Conservation (phyloP, 2,888 invertebrate genomes). For the Drosophila neoperkinsi region DNA sequence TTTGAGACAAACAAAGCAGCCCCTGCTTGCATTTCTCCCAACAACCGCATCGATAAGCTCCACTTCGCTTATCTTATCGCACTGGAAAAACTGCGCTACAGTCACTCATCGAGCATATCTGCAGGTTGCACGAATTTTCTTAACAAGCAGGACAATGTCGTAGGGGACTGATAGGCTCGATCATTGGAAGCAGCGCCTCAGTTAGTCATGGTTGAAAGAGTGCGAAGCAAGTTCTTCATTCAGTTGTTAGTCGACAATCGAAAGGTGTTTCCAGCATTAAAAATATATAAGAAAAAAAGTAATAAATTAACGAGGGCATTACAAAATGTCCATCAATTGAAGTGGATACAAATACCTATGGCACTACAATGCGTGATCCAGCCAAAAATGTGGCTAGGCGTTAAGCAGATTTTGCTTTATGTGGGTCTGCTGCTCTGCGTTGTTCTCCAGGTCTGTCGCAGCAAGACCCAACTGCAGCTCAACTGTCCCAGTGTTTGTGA, state of each 20-base stretch:
- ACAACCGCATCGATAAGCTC: constrained; percentile 55
- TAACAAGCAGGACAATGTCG: neutral
- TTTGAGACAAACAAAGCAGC: constrained; percentile 25
- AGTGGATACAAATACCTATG: constrained; percentile 35
- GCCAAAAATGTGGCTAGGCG: constrained; percentile 71
- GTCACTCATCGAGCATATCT: neutral
- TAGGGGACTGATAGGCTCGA: neutral
- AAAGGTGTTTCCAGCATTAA: constrained; percentile 20
- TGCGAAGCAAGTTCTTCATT: constrained; percentile 5
- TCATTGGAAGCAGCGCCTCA: constrained; percentile 48
- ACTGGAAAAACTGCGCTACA: constrained; percentile 62
- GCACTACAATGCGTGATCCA: constrained; percentile 68
- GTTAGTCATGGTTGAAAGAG: constrained; percentile 53
- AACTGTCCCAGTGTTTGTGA: constrained; percentile 82
- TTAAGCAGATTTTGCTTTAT: constrained; percentile 71
- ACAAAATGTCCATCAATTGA: constrained; percentile 50
- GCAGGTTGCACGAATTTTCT: fast-evolving
- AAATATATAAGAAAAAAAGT: neutral
- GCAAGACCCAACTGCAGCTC: constrained; percentile 64
- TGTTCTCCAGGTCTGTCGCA: constrained; percentile 68
- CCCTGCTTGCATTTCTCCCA: constrained; percentile 29
- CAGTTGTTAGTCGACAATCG: constrained; percentile 42
- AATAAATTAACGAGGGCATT: constrained; percentile 12
- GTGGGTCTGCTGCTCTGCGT: constrained; percentile 71
- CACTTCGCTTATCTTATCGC: constrained; percentile 61